phyloP scores from a whole-genome alignment of 2,797 vertebrate species.

The Chelidonichthys spinosus region DNA sequence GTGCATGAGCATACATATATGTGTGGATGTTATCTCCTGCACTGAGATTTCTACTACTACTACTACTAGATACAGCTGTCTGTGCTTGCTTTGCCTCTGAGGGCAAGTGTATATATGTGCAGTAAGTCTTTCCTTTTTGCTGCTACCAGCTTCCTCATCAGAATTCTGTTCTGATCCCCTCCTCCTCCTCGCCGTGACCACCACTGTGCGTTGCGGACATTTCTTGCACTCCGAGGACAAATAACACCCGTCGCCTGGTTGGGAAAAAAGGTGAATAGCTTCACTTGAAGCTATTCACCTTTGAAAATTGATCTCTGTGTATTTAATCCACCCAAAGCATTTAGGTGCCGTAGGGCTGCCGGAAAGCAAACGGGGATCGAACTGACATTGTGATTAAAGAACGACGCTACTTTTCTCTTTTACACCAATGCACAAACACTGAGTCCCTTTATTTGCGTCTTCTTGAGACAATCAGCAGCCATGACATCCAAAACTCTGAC shows the following conservation, averaged over 20 bases:
- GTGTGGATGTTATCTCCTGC: constrained; percentile 6
- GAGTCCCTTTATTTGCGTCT: constrained; percentile 21
- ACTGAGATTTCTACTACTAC: background rate
- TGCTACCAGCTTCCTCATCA: constrained; percentile 54
- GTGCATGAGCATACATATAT: constrained; percentile 2
- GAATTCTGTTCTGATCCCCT: constrained; percentile 60
- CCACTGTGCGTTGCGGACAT: constrained; percentile 70
- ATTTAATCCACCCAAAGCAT: background rate
- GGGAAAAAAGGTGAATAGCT: constrained; percentile 47
- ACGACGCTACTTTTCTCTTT: background rate
- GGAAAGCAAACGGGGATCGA: background rate
- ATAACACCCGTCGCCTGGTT: constrained; percentile 45
- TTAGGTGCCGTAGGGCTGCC: background rate
- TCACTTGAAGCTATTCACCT: background rate
- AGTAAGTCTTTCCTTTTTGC: constrained; percentile 6
- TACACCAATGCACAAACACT: background rate
- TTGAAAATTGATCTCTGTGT: background rate
- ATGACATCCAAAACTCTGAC: constrained; percentile 35
- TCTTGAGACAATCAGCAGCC: constrained; percentile 29
- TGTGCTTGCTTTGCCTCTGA: constrained; percentile 23
- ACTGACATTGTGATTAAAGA: background rate
- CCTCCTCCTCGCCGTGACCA: constrained; percentile 45
- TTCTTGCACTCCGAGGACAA: constrained; percentile 63
- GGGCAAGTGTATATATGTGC: constrained; percentile 7
- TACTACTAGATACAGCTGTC: background rate